Evolutionary conservation across 2,113 vertebrate genomes (phyloP), one percentile per base, ranked within the genome.

Genomic region (Polyodon spathula): DNA sequence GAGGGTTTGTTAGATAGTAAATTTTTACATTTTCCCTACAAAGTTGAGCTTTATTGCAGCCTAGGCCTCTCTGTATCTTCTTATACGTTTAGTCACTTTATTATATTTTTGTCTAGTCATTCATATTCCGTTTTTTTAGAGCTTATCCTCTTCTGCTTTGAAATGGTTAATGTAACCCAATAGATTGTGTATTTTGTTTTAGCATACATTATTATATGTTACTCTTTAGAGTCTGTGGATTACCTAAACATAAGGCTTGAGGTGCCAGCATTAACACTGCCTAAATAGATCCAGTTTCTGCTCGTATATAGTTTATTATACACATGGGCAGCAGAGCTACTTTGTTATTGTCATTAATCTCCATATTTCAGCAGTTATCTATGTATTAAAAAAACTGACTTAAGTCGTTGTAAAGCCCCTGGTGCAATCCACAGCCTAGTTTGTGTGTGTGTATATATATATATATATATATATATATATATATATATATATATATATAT

Each of bases 81-180:
- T 88, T 82, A 76, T 73, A 84, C 86, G 85, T 92, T 88, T 92
- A 92, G 91, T 86, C 94, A 94, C 92, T 94, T 93, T 93, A 90
- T 86, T 81, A 82, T 83, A 78, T 72, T 44, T 60, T 55, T 75
- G 70, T 81, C 51, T 80, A 78, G 76, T 67, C 69, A 76, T 80
- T 77, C 79, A 78, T 73, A 78, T 81, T 77, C 52, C 59, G 52
- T 68, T 58, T 73, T 72, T 65, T 83, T 86, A 83, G 63, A 70
- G 70, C 73, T 81, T 78, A 79, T 77, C 85, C 84, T 89, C 89
- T 87, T 84, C 82, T 81, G 78, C 82, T 86, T 68, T 78, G 76
- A 74, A 78, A 75, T 74, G 78, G 86, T 85, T 83, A 76, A 74
- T 70, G 62, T 79, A 77, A 77, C 81, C 79, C 73, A 63, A 84